A percentile compares a stretch with the other conserved stretches of the same genome.
These are phyloP conservation scores for Ormyrus rosae DNA, from an alignment of 2,888 invertebrate species.

Conservation along the genomic window DNA sequence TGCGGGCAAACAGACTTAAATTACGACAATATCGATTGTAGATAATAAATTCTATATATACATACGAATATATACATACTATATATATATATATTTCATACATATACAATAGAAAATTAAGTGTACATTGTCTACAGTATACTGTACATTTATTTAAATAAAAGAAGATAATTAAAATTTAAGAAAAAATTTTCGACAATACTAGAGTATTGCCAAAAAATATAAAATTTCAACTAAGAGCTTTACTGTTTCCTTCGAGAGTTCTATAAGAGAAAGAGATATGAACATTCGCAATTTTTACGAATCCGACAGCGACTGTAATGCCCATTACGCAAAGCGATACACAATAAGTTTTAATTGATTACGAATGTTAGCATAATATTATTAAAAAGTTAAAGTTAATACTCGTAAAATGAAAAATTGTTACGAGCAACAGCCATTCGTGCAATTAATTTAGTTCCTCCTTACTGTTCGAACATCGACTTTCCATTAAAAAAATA, in stretches of 20 bases:
- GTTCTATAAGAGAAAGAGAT: slow-evolving; percentile 35
- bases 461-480: neutral
- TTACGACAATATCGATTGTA: slow-evolving; percentile 70
- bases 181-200: slow-evolving; percentile 67
- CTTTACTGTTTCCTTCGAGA: slow-evolving; percentile 58
- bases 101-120: slow-evolving; percentile 55
- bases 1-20: slow-evolving; percentile 61
- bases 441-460: slow-evolving; percentile 52
- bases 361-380: slow-evolving; percentile 29
- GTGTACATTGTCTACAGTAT: slow-evolving; percentile 61
- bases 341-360: slow-evolving; percentile 21
- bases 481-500: neutral
- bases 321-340: slow-evolving; percentile 15
- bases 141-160: slow-evolving; percentile 56
- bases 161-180: slow-evolving; percentile 32
- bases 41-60: slow-evolving; percentile 60
- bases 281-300: slow-evolving; percentile 44
- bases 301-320: slow-evolving; percentile 3
- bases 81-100: slow-evolving; percentile 55
- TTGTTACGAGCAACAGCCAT: slow-evolving; percentile 47
- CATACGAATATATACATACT: slow-evolving; percentile 51
- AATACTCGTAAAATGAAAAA: slow-evolving; percentile 34
- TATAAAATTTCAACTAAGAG: slow-evolving; percentile 62
- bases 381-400: slow-evolving; percentile 13
- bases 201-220: slow-evolving; percentile 64